phyloP scores from a whole-genome alignment of 2,888 invertebrate genomes.

The Sarcophaga subvicina region DNA sequence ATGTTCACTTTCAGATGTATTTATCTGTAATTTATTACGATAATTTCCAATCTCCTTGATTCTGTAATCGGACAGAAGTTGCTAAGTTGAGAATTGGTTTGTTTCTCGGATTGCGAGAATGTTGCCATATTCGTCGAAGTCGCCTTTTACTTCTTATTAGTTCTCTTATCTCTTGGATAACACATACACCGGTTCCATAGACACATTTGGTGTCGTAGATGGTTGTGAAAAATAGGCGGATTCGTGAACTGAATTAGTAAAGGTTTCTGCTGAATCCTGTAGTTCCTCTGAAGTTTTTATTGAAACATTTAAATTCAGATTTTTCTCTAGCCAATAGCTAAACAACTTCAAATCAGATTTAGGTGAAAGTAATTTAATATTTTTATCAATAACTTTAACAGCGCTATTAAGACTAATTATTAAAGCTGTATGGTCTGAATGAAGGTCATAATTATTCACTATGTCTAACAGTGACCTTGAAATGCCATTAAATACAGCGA shows the following conservation, averaged over 20 bases:
- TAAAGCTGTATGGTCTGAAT: conserved; percentile 13
- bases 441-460: conserved; percentile 4
- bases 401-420: conserved; percentile 4
- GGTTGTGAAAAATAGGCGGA: conserved; percentile 8
- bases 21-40: neutral
- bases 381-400: conserved; percentile 4
- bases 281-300: conserved; percentile 36
- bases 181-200: neutral
- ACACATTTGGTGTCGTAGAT: neutral
- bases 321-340: conserved; percentile 12
- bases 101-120: conserved; percentile 11
- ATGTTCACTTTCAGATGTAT: neutral
- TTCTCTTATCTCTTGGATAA: too few relatives aligned
- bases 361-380: neutral
- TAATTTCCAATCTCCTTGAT: too few relatives aligned
- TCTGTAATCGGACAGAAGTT: conserved; percentile 10
- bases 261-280: conserved; percentile 19
- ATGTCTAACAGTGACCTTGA: neutral
- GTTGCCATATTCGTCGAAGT: conserved; percentile 34
- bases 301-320: conserved; percentile 28
- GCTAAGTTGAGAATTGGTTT: conserved; percentile 13
- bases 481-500: too few relatives aligned
- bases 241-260: conserved; percentile 16
- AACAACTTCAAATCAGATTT: conserved; percentile 15
- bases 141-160: conserved; percentile 16